Evolutionary conservation across 92 coral and sea anemone genomes (phyloP), one percentile per base, ranked within the genome.

Genomic region (Palythoa heliodiscus): DNA sequence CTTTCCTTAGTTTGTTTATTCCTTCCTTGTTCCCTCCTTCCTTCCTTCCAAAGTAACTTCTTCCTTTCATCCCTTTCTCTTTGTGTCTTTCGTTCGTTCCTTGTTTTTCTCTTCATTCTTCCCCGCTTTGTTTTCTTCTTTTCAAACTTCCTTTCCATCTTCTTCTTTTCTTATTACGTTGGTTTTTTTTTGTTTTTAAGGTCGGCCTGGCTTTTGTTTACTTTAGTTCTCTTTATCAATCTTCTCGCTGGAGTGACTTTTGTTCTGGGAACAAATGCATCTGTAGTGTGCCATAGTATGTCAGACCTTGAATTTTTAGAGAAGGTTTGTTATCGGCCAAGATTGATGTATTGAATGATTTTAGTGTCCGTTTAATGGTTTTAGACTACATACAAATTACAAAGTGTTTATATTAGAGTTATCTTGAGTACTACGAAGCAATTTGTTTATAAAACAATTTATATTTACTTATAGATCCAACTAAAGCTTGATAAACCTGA

Each of bases 121-220:
- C n/a, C 72, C 72, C 5, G 13, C 71, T 16, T 16, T 12, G 3
- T 0, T 13, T 67, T 24, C 1, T 22, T 14, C n/a, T 67, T 47
- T 37, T 10, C 22, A 11, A 9, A 20, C 23, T 7, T 58, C 64
- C n/a, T 47, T 37, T 13, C 22, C 15, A 9, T 4, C 23, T 7
- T 58, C 64, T 15, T 58, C 1, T 58, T 4, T 58, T 58, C 3
- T 9, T 67, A 11, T 25, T 67, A 22, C 11, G 43, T 4, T 8
- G 9, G 7, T 3, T 25, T 29, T 11, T 40, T 64, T 37, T 77
- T 17, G 5, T 14, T 23, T 64, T 64, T 79, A 38, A 79, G 84
- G 84, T 47, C 39, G 23, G 84, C 84, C 8, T 79, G 84, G 84
- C 57, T 79, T 8, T 43, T 64, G 54, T 79, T 79, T 79, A 73